These are phyloP conservation scores for Agrotis puta DNA, from an alignment of 2,888 invertebrate species.

Conservation along the genomic window DNA sequence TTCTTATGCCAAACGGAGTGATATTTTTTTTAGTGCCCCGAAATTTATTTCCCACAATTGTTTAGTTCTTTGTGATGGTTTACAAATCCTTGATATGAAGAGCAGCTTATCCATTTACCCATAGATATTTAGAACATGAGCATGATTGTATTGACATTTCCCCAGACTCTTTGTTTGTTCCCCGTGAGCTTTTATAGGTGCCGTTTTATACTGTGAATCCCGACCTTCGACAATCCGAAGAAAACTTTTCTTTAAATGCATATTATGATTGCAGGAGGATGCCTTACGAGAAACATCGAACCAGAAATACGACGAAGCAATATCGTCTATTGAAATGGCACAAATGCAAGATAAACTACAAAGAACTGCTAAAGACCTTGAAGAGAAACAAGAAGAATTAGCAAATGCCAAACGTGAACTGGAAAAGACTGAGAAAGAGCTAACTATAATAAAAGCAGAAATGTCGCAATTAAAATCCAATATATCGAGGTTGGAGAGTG, in stretches of 20 bases:
- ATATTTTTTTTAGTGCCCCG: slow-evolving; percentile 20
- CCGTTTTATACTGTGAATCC: neutral
- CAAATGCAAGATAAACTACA: slow-evolving; percentile 88
- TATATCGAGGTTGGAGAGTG: slow-evolving; percentile 85
- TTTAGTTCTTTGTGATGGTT: neutral
- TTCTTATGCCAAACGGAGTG: neutral
- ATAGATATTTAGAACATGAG: slow-evolving; percentile 23
- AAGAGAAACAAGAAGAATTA: slow-evolving; percentile 83
- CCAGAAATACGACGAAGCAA: slow-evolving; percentile 87
- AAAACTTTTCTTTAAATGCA: neutral
- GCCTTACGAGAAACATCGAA: slow-evolving; percentile 85
- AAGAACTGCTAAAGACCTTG: slow-evolving; percentile 77
- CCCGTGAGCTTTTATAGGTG: neutral
- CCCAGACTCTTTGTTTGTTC: slow-evolving; percentile 7
- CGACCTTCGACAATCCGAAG: neutral
- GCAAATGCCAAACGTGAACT: slow-evolving; percentile 78
- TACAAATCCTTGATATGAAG: slow-evolving; percentile 1
- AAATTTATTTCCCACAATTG: no score
- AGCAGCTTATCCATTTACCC: slow-evolving; percentile 35
- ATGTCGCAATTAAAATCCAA: slow-evolving; percentile 83
- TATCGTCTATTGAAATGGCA: slow-evolving; percentile 88
- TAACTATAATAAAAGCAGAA: slow-evolving; percentile 84
- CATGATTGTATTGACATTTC: slow-evolving; percentile 36
- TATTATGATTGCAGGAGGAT: slow-evolving; percentile 79
- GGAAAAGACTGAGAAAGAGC: slow-evolving; percentile 87